Conservation (phyloP, 1,140 invertebrate species). For the Heliconius congener region DNA sequence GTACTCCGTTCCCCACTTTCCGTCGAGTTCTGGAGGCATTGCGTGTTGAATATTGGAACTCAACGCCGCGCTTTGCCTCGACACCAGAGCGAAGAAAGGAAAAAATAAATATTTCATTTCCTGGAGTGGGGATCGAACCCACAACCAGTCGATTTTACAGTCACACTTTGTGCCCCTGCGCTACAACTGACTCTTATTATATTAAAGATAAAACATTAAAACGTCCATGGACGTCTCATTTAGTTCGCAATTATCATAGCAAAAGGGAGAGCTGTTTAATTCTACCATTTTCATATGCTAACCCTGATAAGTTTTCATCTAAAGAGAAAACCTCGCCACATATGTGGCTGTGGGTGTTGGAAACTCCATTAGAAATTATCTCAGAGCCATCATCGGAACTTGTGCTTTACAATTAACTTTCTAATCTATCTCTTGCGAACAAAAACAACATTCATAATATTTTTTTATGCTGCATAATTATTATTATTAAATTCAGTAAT, state of each 20-base stretch:
- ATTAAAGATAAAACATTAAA: background rate
- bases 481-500: conserved; percentile 26
- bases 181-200: too few relatives aligned
- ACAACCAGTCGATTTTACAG: too few relatives aligned
- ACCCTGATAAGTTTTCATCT: conserved; percentile 38
- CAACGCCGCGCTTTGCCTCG: too few relatives aligned
- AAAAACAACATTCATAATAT: conserved; percentile 39
- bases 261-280: conserved; percentile 7
- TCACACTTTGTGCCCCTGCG: too few relatives aligned
- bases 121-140: too few relatives aligned
- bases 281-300: background rate
- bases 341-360: conserved; percentile 40
- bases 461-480: conserved; percentile 31
- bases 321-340: conserved; percentile 45
- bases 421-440: conserved; percentile 49
- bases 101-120: too few relatives aligned
- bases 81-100: too few relatives aligned
- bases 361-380: conserved; percentile 64
- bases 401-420: conserved; percentile 56
- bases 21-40: too few relatives aligned
- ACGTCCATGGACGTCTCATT: background rate
- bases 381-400: conserved; percentile 48
- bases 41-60: too few relatives aligned
- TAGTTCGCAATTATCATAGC: background rate
- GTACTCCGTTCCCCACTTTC: too few relatives aligned